phyloP scores from a whole-genome alignment of 2,113 vertebrate species.

The Pavo muticus region DNA sequence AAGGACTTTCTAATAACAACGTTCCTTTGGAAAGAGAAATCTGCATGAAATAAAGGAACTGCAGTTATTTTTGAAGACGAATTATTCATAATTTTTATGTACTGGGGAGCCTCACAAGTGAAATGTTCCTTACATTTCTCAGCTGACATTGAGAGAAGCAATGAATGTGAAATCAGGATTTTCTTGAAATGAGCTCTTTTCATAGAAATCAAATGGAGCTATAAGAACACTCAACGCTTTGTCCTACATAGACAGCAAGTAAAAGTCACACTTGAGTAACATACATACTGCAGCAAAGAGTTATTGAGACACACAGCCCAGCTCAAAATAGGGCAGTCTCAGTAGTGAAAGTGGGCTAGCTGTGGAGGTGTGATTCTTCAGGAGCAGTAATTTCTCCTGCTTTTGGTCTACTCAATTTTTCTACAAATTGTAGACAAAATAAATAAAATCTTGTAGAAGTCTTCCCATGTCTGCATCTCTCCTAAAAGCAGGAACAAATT shows the following conservation, averaged over 20 bases:
- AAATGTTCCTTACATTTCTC: neutral
- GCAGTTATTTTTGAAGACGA: neutral
- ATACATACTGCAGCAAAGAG: neutral
- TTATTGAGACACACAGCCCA: neutral
- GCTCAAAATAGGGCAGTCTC: neutral
- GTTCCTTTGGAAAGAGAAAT: neutral
- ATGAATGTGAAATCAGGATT: neutral
- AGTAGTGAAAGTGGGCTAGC: neutral
- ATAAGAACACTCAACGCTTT: neutral
- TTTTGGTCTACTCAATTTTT: neutral
- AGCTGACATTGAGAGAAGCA: neutral
- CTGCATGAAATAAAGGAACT: neutral
- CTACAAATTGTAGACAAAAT: neutral
- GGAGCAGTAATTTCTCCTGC: neutral
- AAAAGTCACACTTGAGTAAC: neutral
- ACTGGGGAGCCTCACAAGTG: neutral
- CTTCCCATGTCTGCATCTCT: neutral
- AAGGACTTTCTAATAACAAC: neutral
- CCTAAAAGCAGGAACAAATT: neutral
- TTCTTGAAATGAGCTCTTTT: neutral
- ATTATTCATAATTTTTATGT: neutral
- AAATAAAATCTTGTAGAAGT: neutral
- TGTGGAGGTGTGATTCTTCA: neutral
- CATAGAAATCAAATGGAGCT: neutral
- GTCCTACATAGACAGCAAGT: neutral